Evolutionary conservation across 2,888 invertebrate species (phyloP).

Genomic region (Tyria jacobaeae): DNA sequence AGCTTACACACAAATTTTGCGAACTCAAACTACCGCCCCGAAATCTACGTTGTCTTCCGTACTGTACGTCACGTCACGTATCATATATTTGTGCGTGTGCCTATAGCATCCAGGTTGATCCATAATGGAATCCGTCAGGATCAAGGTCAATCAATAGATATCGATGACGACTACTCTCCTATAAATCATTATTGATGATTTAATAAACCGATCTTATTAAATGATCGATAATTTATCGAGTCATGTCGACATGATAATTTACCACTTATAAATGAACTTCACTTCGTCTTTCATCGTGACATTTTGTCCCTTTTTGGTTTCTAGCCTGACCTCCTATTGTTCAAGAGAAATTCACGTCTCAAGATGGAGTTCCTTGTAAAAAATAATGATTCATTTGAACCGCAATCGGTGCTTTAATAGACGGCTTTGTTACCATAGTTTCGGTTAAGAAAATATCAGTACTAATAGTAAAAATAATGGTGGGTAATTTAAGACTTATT

Average conservation of each 20-base stretch:
- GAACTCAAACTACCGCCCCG: too few species aligned
- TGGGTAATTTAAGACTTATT: constrained; percentile 9
- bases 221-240: constrained; percentile 16
- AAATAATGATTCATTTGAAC: constrained; percentile 50
- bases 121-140: too few species aligned
- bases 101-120: too few species aligned
- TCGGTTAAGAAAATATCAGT: constrained; percentile 42
- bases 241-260: constrained; percentile 12
- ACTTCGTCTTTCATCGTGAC: constrained; percentile 37
- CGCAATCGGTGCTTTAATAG: constrained; percentile 43
- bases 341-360: constrained; percentile 46
- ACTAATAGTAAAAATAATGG: constrained; percentile 33
- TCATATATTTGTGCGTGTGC: too few species aligned
- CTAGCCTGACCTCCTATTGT: constrained; percentile 45
- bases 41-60: too few species aligned
- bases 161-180: neutral
- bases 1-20: too few species aligned
- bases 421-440: constrained; percentile 40
- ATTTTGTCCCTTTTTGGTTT: constrained; percentile 44
- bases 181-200: too few species aligned
- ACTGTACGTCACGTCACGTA: too few species aligned
- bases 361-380: constrained; percentile 49
- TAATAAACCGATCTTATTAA: constrained; percentile 22
- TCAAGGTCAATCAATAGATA: neutral
- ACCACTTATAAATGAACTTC: constrained; percentile 25